Percentiles rank a stretch among this genome's conserved stretches.
Evolutionary conservation across 2,797 vertebrate genomes (phyloP).

Genomic region (Rhincodon typus): DNA sequence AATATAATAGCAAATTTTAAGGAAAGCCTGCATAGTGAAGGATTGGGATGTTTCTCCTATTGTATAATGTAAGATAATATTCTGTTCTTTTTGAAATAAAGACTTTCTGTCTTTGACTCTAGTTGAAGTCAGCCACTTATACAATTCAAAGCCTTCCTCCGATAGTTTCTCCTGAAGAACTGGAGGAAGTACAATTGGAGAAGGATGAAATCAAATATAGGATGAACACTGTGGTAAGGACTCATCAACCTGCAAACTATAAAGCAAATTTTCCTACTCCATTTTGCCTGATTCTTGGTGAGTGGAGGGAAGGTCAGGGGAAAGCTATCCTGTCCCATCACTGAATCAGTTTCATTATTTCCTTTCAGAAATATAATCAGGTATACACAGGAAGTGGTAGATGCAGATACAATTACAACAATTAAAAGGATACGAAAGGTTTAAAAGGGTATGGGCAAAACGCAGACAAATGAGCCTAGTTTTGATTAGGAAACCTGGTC

Average conservation of each 20-base stretch:
- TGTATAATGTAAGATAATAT: background rate
- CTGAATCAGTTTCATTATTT: background rate
- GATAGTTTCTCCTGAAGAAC: background rate
- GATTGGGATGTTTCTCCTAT: background rate
- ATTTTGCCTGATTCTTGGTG: background rate
- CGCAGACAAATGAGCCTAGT: no score
- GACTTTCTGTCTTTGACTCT: conserved; percentile 33
- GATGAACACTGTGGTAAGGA: conserved; percentile 33
- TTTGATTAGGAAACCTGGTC: no score
- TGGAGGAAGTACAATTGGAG: background rate
- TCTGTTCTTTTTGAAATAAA: background rate
- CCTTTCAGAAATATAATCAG: background rate
- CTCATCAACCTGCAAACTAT: no score
- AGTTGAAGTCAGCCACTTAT: conserved; percentile 15
- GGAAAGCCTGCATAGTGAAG: background rate
- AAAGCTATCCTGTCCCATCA: background rate
- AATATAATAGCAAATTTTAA: background rate
- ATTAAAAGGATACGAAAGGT: no score
- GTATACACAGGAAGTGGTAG: background rate
- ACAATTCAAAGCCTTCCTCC: background rate
- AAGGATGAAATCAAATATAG: conserved; percentile 8
- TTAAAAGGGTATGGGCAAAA: no score
- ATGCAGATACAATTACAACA: no score
- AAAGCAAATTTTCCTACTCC: background rate
- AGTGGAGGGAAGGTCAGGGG: background rate